Base-by-base conservation (phyloP, 2,797 vertebrate genomes). In the Malurus splendens region DNA sequence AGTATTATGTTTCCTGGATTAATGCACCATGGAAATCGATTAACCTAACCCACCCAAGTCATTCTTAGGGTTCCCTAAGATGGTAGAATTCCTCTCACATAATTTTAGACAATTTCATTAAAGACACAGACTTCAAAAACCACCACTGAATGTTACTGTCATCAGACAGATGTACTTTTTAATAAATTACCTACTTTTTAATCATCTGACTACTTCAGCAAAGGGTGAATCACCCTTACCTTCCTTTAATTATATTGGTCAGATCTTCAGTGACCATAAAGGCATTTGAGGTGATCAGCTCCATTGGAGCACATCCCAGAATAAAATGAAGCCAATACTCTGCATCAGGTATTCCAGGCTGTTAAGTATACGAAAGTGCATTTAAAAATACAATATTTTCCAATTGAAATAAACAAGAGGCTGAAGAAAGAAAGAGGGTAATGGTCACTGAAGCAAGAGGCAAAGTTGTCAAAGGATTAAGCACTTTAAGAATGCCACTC, bases 61-160 rank as follows among this genome's bases (percentile, higher is more conserved):
- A n/a, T 27, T 78, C 32, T 48, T 45, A 74, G 27, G n/a, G 13
- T 62, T 50, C 12, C 10, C n/a, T 61, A 61, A 65, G 1, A 47
- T 7, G 17, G 4, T 8, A 51, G 27, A 66, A 79, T 81, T 65
- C 10, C 6, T 70, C 9, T 62, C 8, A 51, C 6, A 10, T 66
- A 32, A 41, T 76, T 89, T 84, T 62, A 81, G 14, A 57, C 20
- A 16, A 48, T 52, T 78, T 7, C 12, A 16, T 68, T 83, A 51
- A 86, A 75, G 8, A 60, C 9, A n/a, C 1, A 61, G 30, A 48
- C 4, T 54, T 80, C 28, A 50, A 14, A 79, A 82, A 60, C 55
- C 30, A 23, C 22, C 4, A 17, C 28, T 0, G 0, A 76, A 76
- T 17, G 13, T 22, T 79, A n/a, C 18, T 59, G 18, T 51, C 13